Evolutionary conservation across 2,888 invertebrate species (phyloP).

Genomic region (Baronia brevicornis): DNA sequence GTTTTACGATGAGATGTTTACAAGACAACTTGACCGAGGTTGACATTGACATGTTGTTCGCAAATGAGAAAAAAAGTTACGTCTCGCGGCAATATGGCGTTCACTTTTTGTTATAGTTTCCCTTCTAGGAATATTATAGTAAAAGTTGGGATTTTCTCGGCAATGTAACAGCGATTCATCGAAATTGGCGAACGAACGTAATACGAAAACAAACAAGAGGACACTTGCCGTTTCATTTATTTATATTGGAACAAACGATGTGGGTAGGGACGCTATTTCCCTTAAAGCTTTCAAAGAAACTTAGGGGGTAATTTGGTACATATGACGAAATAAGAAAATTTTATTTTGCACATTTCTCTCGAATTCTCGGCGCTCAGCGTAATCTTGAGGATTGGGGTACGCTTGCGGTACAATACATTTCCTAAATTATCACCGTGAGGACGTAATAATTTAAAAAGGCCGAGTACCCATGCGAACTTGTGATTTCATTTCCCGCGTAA

Average conservation of each 20-base stretch:
- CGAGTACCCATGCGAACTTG: slow-evolving; percentile 17
- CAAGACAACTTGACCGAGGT: slow-evolving; percentile 6
- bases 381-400: slow-evolving; percentile 47
- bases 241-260: slow-evolving; percentile 15
- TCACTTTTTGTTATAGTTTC: slow-evolving; percentile 8
- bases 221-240: slow-evolving; percentile 15
- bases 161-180: slow-evolving; percentile 24
- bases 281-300: slow-evolving; percentile 5
- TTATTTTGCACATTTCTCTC: slow-evolving; percentile 46
- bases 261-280: slow-evolving; percentile 1
- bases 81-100: slow-evolving; percentile 6
- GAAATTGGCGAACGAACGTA: slow-evolving; percentile 24
- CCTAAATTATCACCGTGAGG: slow-evolving; percentile 60
- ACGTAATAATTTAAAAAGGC: slow-evolving; percentile 59
- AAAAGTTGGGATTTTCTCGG: slow-evolving; percentile 5
- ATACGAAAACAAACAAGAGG: slow-evolving; percentile 20
- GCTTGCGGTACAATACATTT: slow-evolving; percentile 44
- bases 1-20: slow-evolving; percentile 3
- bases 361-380: slow-evolving; percentile 39
- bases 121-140: slow-evolving; percentile 9
- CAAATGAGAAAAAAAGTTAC: slow-evolving; percentile 9
- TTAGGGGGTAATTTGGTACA: slow-evolving; percentile 17
- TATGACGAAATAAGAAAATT: slow-evolving; percentile 39
- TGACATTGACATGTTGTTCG: slow-evolving; percentile 1
- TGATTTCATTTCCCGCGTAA: slow-evolving; percentile 11